Evolutionary conservation across 2,797 vertebrate genomes (phyloP).

Genomic region (Cichlasoma orientale): DNA sequence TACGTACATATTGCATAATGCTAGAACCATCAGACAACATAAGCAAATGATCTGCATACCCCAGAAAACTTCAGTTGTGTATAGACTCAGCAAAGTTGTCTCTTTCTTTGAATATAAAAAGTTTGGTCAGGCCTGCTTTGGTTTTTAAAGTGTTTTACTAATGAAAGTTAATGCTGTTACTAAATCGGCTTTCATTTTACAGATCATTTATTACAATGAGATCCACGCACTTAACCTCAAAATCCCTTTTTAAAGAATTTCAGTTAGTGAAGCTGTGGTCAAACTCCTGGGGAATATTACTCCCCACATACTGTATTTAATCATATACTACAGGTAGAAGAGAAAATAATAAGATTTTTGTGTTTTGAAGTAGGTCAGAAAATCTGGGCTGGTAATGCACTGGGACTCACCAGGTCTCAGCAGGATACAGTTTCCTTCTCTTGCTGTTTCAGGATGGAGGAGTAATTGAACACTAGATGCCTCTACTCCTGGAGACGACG

Average conservation of each 20-base stretch:
- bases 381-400: slow-evolving; percentile 62
- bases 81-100: neutral
- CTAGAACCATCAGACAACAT: neutral
- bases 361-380: slow-evolving; percentile 79
- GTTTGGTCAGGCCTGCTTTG: neutral
- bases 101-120: neutral
- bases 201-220: neutral
- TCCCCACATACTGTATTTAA: slow-evolving; percentile 42
- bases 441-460: slow-evolving; percentile 45
- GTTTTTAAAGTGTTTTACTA: neutral
- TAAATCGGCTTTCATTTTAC: neutral
- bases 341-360: slow-evolving; percentile 59
- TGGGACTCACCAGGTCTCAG: slow-evolving; percentile 63
- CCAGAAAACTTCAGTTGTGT: neutral
- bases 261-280: neutral
- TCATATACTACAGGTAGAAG: slow-evolving; percentile 48
- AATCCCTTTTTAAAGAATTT: neutral
- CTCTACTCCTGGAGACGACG: slow-evolving; percentile 61
- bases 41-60: neutral
- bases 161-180: neutral
- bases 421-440: slow-evolving; percentile 62
- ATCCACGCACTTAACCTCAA: neutral
- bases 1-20: neutral
- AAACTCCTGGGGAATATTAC: slow-evolving; percentile 38
- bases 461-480: slow-evolving; percentile 75